phyloP scores from a whole-genome alignment of 1,140 invertebrate species.

The Drosophila pseudoobscura region DNA sequence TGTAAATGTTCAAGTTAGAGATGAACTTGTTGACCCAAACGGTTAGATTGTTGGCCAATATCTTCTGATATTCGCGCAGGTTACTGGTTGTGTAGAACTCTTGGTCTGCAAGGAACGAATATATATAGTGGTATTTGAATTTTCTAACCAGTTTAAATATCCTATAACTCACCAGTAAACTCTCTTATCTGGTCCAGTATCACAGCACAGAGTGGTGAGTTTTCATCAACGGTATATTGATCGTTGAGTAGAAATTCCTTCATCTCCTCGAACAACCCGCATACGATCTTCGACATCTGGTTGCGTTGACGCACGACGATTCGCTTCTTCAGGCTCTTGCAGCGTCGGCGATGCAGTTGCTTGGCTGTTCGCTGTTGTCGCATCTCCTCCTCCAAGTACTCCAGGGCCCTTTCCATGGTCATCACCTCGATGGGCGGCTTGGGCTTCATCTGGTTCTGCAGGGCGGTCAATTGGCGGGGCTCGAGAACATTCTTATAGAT shows the following conservation, averaged over 20 bases:
- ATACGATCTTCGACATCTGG: slow-evolving; percentile 78
- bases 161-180: slow-evolving; percentile 61
- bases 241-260: slow-evolving; percentile 77
- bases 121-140: not conserved
- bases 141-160: not conserved
- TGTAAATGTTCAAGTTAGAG: slow-evolving; percentile 75
- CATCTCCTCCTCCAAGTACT: slow-evolving; percentile 70
- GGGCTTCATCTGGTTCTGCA: slow-evolving; percentile 59
- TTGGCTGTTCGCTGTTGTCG: slow-evolving; percentile 57
- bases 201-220: slow-evolving; percentile 61
- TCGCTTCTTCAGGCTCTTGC: slow-evolving; percentile 54
- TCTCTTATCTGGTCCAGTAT: slow-evolving; percentile 72
- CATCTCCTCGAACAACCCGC: slow-evolving; percentile 78
- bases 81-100: slow-evolving; percentile 79
- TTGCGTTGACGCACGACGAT: slow-evolving; percentile 68
- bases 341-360: slow-evolving; percentile 49
- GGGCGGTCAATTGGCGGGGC: slow-evolving; percentile 37
- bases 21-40: slow-evolving; percentile 83
- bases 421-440: slow-evolving; percentile 59
- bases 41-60: slow-evolving; percentile 73
- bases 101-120: slow-evolving; percentile 46
- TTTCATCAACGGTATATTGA: slow-evolving; percentile 74
- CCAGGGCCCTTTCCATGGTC: slow-evolving; percentile 66
- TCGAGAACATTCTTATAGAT: slow-evolving; percentile 53
- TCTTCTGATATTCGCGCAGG: slow-evolving; percentile 70